Conservation (phyloP, 1,140 invertebrate genomes). For the Medauroidea extradentata region DNA sequence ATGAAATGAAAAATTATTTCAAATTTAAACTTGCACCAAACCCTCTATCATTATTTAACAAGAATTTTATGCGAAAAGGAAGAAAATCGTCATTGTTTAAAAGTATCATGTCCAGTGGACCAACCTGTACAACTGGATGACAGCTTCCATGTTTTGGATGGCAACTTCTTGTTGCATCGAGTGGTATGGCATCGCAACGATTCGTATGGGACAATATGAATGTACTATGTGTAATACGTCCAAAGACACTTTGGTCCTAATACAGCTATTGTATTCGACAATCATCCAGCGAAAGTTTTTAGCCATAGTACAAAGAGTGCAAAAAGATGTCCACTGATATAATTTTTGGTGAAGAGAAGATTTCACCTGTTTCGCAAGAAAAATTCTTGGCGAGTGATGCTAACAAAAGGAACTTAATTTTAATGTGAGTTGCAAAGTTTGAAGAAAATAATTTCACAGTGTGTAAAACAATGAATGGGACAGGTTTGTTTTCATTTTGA, state of each 20-base stretch:
- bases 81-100: constrained; percentile 37
- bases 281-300: background rate
- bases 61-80: constrained; percentile 40
- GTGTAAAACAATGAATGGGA: background rate
- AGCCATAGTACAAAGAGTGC: constrained; percentile 4
- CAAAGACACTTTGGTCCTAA: background rate
- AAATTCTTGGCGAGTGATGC: constrained; percentile 13
- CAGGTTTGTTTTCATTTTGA: constrained; percentile 10
- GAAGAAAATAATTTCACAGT: background rate
- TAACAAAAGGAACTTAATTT: constrained; percentile 7
- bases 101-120: constrained; percentile 25
- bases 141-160: background rate
- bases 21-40: constrained; percentile 40
- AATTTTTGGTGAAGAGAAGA: constrained; percentile 11
- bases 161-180: background rate
- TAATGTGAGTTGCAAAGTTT: constrained; percentile 1
- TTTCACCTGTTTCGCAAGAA: constrained; percentile 7
- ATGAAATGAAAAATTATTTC: constrained; percentile 36
- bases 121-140: background rate
- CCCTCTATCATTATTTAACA: constrained; percentile 40
- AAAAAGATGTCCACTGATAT: constrained; percentile 3
- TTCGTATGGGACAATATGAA: background rate
- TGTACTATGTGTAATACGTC: background rate
- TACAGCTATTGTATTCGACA: background rate
- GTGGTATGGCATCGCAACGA: background rate